phyloP scores from a whole-genome alignment of 2,113 vertebrate species.

The Nothoprocta pentlandii region DNA sequence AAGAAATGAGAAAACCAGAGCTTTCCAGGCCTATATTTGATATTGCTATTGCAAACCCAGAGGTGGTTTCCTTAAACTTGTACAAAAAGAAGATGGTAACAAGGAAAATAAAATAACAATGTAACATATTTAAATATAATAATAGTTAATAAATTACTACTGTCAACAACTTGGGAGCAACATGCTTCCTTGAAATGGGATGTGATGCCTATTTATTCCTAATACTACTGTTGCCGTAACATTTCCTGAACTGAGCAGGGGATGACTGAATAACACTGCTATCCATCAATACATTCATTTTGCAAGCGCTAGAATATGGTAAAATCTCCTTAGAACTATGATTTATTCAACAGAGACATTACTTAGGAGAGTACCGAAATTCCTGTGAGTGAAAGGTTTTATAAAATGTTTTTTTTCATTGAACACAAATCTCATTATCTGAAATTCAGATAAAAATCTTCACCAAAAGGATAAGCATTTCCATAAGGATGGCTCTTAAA shows the following conservation, averaged over 20 bases:
- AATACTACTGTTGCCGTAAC: neutral
- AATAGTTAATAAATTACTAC: neutral
- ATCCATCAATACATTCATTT: neutral
- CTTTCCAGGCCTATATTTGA: neutral
- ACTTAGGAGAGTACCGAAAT: neutral
- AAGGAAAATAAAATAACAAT: neutral
- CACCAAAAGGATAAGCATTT: neutral
- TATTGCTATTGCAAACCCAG: neutral
- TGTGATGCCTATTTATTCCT: neutral
- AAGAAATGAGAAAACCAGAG: neutral
- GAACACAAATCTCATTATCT: neutral
- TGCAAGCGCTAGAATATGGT: neutral
- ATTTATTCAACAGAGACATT: slow-evolving; percentile 2
- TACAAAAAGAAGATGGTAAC: neutral
- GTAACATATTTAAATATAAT: neutral
- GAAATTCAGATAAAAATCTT: slow-evolving; percentile 5
- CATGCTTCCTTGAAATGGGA: neutral
- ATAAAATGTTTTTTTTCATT: slow-evolving; percentile 21
- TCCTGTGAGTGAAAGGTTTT: neutral
- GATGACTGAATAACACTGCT: neutral
- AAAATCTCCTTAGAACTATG: slow-evolving; percentile 24
- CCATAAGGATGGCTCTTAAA: neutral
- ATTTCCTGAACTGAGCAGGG: neutral
- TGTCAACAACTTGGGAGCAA: neutral
- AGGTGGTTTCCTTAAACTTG: neutral